Evolutionary conservation across 2,888 invertebrate species (phyloP).

Genomic region (Dynastes grantii): DNA sequence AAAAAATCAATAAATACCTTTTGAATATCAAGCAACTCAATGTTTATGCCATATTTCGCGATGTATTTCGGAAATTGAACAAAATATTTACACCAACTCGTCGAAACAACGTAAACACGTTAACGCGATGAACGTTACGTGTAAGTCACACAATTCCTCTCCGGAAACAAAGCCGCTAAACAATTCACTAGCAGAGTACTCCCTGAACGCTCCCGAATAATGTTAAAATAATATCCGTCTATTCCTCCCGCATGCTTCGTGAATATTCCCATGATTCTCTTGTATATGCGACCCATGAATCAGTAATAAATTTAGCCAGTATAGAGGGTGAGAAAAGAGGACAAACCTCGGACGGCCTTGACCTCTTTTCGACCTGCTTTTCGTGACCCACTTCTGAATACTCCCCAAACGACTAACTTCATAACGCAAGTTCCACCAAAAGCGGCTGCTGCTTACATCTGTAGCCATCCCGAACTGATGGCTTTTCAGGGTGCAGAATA

Average conservation of each 20-base stretch:
- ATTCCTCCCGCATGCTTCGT: neutral
- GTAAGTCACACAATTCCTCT: no score
- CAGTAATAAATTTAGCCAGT: neutral
- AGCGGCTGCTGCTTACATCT: neutral
- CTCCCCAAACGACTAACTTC: neutral
- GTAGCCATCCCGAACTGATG: neutral
- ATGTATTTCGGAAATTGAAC: no score
- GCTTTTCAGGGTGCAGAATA: neutral
- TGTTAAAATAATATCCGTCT: slow-evolving; percentile 26
- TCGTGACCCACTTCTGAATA: slow-evolving; percentile 34
- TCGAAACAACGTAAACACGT: no score
- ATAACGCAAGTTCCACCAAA: slow-evolving; percentile 5
- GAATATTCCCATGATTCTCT: slow-evolving; percentile 5
- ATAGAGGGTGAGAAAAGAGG: neutral
- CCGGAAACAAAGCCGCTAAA: neutral
- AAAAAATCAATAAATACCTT: no score
- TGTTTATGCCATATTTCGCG: no score
- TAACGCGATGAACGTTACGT: no score
- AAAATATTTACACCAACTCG: no score
- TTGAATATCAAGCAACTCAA: no score
- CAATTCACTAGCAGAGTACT: neutral
- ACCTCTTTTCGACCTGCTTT: slow-evolving; percentile 35
- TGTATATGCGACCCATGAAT: slow-evolving; percentile 23
- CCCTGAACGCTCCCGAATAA: neutral
- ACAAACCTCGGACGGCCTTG: slow-evolving; percentile 37